phyloP scores from a whole-genome alignment of 2,888 invertebrate genomes.

The Zygothrica quintamaculata region DNA sequence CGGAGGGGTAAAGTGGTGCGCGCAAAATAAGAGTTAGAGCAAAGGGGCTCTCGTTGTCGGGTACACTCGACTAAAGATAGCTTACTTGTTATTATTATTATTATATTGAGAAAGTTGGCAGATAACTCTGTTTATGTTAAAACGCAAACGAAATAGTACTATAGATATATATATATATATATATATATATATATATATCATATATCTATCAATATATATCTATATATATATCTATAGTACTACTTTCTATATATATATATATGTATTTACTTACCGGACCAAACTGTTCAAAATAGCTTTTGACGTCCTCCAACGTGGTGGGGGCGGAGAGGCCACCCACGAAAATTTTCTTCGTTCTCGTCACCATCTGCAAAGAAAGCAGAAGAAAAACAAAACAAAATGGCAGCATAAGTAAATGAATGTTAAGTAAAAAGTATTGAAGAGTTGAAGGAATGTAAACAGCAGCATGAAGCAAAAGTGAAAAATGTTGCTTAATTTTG shows the following conservation, averaged over 20 bases:
- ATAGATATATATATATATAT: too few species aligned
- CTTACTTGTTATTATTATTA: too few species aligned
- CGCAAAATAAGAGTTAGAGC: too few species aligned
- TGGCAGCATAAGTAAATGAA: constrained; percentile 8
- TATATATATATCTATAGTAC: too few species aligned
- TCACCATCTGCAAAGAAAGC: constrained; percentile 94
- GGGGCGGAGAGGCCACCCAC: constrained; percentile 99
- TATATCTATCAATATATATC: too few species aligned
- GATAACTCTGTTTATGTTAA: constrained; percentile 31
- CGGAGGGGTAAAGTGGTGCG: too few species aligned
- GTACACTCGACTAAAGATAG: too few species aligned
- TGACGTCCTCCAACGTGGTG: constrained; percentile 99
- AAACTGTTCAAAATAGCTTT: constrained; percentile 99
- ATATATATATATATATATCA: too few species aligned
- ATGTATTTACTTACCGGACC: constrained; percentile 94
- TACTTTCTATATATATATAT: neutral
- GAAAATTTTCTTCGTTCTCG: constrained; percentile 99
- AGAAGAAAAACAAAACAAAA: constrained; percentile 6
- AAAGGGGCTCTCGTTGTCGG: too few species aligned
- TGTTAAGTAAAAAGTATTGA: constrained; percentile 20
- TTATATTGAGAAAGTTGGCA: constrained; percentile 37
- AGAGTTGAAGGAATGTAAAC: constrained; percentile 44
- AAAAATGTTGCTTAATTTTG: constrained; percentile 58
- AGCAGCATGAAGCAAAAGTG: constrained; percentile 37
- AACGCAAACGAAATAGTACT: too few species aligned